phyloP scores from a whole-genome alignment of 2,113 vertebrate species.

The Microcebus murinus region DNA sequence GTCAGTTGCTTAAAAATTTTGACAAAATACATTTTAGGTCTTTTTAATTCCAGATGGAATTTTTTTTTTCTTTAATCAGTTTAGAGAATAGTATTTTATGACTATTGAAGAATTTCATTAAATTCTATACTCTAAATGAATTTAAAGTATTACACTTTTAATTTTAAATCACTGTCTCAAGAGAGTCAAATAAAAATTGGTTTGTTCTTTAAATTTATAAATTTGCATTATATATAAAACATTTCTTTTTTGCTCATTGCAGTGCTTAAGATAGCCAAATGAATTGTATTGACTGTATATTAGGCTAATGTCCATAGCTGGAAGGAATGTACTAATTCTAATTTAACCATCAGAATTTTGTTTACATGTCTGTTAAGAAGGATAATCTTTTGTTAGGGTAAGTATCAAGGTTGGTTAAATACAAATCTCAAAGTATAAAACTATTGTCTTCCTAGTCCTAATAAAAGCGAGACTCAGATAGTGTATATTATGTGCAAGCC shows the following conservation, averaged over 20 bases:
- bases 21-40: neutral
- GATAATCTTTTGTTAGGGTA: neutral
- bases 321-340: neutral
- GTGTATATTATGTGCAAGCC: neutral
- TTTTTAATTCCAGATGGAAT: neutral
- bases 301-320: neutral
- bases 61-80: neutral
- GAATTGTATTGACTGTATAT: neutral
- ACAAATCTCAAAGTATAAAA: neutral
- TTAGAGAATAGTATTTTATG: neutral
- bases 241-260: neutral
- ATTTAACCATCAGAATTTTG: slow-evolving; percentile 1
- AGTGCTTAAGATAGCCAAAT: slow-evolving; percentile 1
- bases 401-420: neutral
- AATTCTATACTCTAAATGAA: neutral
- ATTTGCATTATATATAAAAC: neutral
- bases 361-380: neutral
- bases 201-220: slow-evolving; percentile 2
- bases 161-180: slow-evolving; percentile 17
- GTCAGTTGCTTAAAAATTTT: slow-evolving; percentile 3
- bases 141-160: slow-evolving; percentile 17
- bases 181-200: neutral
- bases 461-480: neutral
- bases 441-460: neutral
- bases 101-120: neutral